These are phyloP conservation scores for Helicolenus hilgendorfi DNA, from an alignment of 2,797 vertebrate genomes.

Conservation along the genomic window DNA sequence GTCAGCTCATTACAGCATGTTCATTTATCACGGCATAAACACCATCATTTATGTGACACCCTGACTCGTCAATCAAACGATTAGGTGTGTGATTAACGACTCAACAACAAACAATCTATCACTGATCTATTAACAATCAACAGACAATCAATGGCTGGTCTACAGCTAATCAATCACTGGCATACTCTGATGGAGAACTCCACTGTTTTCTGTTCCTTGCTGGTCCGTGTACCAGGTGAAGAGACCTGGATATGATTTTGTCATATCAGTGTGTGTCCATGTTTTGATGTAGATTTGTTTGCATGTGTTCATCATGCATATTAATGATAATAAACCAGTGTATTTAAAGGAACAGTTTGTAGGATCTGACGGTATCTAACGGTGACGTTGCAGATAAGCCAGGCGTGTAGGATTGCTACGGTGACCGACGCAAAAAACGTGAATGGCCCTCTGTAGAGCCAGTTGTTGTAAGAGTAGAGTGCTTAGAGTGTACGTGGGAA, in stretches of 20 bases:
- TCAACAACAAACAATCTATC: constrained; percentile 58
- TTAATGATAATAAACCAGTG: background rate
- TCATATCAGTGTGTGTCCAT: background rate
- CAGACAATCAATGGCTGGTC: constrained; percentile 40
- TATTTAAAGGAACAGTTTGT: background rate
- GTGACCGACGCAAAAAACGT: too few relatives aligned
- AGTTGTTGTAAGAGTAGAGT: too few relatives aligned
- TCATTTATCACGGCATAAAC: constrained; percentile 56
- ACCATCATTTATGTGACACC: constrained; percentile 44
- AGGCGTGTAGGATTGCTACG: too few relatives aligned
- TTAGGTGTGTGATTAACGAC: constrained; percentile 51
- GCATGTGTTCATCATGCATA: background rate
- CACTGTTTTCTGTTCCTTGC: background rate
- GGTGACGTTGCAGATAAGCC: too few relatives aligned
- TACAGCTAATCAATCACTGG: constrained; percentile 31
- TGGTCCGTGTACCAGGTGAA: background rate
- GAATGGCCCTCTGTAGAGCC: too few relatives aligned
- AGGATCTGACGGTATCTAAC: too few relatives aligned
- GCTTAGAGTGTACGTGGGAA: too few relatives aligned
- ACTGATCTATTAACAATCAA: constrained; percentile 63
- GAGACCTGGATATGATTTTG: background rate
- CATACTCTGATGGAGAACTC: background rate
- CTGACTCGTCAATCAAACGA: constrained; percentile 45
- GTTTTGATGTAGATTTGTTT: background rate
- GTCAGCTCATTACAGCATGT: constrained; percentile 42